phyloP scores from a whole-genome alignment of 2,888 invertebrate species.

The Plebejus anna region DNA sequence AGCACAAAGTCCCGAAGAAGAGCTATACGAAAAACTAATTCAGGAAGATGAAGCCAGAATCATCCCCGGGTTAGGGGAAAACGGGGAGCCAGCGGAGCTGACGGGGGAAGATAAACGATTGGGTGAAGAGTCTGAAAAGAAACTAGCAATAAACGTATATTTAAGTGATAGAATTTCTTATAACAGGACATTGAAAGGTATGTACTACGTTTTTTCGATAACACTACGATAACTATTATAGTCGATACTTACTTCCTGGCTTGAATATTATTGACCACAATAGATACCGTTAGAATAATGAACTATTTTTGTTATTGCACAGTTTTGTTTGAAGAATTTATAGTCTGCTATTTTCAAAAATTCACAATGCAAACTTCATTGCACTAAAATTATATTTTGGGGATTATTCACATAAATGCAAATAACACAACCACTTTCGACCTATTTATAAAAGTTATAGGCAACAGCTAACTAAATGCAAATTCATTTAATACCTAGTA shows the following conservation, averaged over 20 bases:
- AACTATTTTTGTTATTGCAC: background rate
- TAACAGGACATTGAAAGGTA: conserved; percentile 87
- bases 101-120: conserved; percentile 81
- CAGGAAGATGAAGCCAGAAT: conserved; percentile 82
- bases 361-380: background rate
- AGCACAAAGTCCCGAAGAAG: conserved; percentile 47
- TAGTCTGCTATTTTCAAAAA: background rate
- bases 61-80: conserved; percentile 85
- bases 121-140: conserved; percentile 87
- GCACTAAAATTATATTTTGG: background rate
- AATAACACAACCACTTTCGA: background rate
- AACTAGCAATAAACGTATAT: conserved; percentile 92
- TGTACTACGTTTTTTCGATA: conserved; percentile 31
- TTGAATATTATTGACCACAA: conserved; percentile 9
- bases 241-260: conserved; percentile 15
- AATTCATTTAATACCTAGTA: background rate
- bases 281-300: conserved; percentile 1
- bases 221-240: conserved; percentile 36
- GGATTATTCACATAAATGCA: background rate
- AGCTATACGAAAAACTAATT: conserved; percentile 73
- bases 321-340: background rate
- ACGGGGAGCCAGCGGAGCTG: conserved; percentile 83
- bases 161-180: conserved; percentile 93
- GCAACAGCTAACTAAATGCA: background rate
- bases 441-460: background rate